phyloP scores from a whole-genome alignment of 2,888 invertebrate species.

The Fragum fragum region DNA sequence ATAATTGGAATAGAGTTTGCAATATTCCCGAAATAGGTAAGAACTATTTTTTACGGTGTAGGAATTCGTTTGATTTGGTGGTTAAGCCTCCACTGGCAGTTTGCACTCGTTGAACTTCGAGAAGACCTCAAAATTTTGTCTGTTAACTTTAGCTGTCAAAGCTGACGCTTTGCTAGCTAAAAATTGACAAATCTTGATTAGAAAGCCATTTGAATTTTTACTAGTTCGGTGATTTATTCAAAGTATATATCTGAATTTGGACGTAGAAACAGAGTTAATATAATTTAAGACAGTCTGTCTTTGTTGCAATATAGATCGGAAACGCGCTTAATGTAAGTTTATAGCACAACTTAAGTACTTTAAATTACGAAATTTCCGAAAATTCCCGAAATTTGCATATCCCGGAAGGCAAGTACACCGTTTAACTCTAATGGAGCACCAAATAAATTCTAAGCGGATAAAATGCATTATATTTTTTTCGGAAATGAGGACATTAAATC shows the following conservation, averaged over 20 bases:
- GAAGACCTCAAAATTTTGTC: too few species aligned
- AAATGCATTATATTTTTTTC: background rate
- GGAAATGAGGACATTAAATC: slow-evolving; percentile 12
- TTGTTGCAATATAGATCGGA: background rate
- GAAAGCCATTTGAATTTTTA: background rate
- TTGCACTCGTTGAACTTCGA: too few species aligned
- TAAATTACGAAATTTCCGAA: background rate
- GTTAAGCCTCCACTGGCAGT: too few species aligned
- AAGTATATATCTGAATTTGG: background rate
- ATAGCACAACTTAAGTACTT: background rate
- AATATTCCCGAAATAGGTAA: too few species aligned
- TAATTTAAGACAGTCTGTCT: background rate
- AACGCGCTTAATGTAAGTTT: background rate
- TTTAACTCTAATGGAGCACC: background rate
- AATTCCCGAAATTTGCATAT: background rate
- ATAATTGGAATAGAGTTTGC: too few species aligned
- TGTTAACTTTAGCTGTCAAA: too few species aligned
- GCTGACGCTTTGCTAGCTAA: too few species aligned
- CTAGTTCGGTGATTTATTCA: background rate
- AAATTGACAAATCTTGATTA: too few species aligned
- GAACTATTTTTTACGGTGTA: too few species aligned
- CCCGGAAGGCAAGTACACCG: background rate
- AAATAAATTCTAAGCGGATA: background rate
- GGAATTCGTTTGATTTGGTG: too few species aligned
- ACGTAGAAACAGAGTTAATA: background rate